Percentiles rank a stretch among this genome's conserved stretches.
These are phyloP conservation scores for Psittacula cyanocephala DNA, from an alignment of 2,113 vertebrate genomes.

Conservation along the genomic window DNA sequence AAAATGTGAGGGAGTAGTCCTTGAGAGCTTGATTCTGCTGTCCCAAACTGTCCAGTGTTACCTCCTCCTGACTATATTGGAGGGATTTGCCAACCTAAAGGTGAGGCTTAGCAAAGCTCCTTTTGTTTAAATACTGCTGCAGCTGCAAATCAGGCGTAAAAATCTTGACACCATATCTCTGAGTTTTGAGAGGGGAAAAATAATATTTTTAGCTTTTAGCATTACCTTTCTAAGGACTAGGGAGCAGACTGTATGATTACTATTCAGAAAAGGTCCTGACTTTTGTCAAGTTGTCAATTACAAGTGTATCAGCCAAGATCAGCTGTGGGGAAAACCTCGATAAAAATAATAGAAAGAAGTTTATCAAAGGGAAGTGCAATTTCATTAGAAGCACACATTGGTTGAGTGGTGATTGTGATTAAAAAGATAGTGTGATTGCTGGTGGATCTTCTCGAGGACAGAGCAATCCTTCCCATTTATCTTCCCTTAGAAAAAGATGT, in stretches of 20 bases:
- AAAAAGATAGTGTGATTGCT: conserved; percentile 19
- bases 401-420: conserved; percentile 16
- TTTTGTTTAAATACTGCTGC: background rate
- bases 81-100: background rate
- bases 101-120: background rate
- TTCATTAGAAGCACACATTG: background rate
- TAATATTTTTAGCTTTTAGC: background rate
- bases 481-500: background rate
- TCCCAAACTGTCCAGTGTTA: background rate
- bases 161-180: background rate
- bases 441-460: conserved; percentile 7
- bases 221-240: background rate
- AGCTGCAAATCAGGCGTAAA: background rate
- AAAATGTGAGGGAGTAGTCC: background rate
- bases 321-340: background rate
- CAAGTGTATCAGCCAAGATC: conserved; percentile 26
- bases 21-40: background rate
- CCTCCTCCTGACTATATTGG: background rate
- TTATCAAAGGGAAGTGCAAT: conserved; percentile 22
- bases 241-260: background rate
- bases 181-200: background rate
- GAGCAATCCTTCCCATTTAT: background rate
- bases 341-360: conserved; percentile 36
- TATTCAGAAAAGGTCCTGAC: background rate
- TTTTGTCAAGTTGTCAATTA: conserved; percentile 25